Conservation (phyloP, 2,888 invertebrate species). For the Nemapogon koenigi region DNA sequence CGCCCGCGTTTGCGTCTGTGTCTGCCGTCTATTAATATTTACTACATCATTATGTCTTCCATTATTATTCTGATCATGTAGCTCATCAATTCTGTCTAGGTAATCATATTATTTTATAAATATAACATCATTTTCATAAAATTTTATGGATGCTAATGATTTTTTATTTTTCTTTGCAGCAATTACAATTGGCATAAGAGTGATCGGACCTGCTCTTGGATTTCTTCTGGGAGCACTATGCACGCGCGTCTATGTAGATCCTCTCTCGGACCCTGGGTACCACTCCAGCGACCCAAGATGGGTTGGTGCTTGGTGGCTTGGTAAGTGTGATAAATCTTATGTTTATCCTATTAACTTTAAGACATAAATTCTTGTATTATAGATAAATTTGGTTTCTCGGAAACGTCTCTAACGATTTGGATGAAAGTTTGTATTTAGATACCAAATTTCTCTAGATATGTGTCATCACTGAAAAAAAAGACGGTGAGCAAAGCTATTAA, state of each 20-base stretch:
- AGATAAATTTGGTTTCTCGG: no score
- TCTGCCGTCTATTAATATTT: conserved; percentile 40
- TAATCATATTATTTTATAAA: background rate
- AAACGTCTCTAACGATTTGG: no score
- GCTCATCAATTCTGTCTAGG: background rate
- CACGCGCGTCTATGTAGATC: conserved; percentile 85
- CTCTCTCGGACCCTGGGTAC: conserved; percentile 75
- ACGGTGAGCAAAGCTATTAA: no score
- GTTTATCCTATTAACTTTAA: no score
- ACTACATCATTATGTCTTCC: conserved; percentile 25
- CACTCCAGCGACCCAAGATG: conserved; percentile 84
- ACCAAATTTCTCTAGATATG: no score
- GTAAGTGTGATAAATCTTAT: conserved; percentile 54
- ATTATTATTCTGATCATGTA: background rate
- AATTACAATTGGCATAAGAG: conserved; percentile 90
- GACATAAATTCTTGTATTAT: no score
- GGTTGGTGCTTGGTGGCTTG: conserved; percentile 98
- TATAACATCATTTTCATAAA: background rate
- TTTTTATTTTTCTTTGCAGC: conserved; percentile 59
- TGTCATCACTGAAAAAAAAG: no score
- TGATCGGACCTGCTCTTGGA: conserved; percentile 89
- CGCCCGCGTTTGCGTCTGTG: conserved; percentile 24
- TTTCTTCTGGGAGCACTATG: conserved; percentile 90
- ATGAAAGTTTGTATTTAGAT: no score
- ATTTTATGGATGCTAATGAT: no score